Evolutionary conservation across 1,140 invertebrate genomes (phyloP).

Genomic region (Pectinophora gossypiella): DNA sequence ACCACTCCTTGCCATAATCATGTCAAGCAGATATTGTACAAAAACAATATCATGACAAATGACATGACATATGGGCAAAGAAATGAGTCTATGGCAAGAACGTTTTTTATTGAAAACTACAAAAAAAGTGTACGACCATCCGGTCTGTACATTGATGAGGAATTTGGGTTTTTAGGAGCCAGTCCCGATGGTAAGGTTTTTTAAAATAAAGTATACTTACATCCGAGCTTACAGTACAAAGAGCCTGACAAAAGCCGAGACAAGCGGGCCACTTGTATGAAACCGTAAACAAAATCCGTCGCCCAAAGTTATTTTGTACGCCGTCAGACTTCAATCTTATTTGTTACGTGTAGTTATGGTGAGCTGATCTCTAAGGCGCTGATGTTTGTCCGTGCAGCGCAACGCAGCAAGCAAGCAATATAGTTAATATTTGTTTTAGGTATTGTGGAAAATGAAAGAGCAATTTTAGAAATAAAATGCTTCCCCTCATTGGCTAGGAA

Average conservation of each 20-base stretch:
- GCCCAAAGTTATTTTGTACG: no score
- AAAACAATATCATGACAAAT: neutral
- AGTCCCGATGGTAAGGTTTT: constrained; percentile 1
- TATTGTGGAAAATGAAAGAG: neutral
- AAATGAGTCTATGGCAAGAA: constrained; percentile 6
- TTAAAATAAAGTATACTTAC: neutral
- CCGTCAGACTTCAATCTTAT: neutral
- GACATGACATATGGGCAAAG: constrained; percentile 4
- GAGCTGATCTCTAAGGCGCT: neutral
- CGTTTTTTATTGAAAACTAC: neutral
- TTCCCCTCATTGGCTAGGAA: neutral
- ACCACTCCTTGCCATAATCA: constrained; percentile 7
- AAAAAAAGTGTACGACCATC: constrained; percentile 1
- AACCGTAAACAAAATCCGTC: no score
- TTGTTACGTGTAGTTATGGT: neutral
- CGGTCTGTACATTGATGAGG: constrained; percentile 6
- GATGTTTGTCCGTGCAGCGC: no score
- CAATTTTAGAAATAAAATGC: neutral
- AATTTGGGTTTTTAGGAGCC: constrained; percentile 5
- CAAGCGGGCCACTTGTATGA: neutral
- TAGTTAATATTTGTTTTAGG: neutral
- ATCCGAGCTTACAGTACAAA: neutral
- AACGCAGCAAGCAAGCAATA: no score
- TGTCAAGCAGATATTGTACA: constrained; percentile 3
- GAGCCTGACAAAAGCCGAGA: neutral